These are phyloP conservation scores for Dolomedes plantarius DNA, from an alignment of 2,888 invertebrate species.

Conservation along the genomic window DNA sequence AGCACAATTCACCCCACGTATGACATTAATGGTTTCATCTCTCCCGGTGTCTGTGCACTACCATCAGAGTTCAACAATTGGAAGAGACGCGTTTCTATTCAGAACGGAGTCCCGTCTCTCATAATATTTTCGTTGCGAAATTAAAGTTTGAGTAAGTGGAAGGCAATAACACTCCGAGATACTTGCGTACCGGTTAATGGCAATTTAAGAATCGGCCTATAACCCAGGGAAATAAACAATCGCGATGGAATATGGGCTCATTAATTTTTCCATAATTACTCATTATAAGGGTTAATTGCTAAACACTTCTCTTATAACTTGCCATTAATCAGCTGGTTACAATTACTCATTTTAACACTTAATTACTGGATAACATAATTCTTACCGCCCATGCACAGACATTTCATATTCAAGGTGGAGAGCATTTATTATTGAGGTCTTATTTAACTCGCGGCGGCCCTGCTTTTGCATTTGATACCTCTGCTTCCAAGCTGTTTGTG, in stretches of 20 bases:
- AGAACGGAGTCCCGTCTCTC: background rate
- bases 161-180: too few species aligned
- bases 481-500: too few species aligned
- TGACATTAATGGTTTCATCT: background rate
- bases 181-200: background rate
- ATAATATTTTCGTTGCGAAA: background rate
- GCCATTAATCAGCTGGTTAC: background rate
- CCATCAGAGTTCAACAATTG: background rate
- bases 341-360: background rate
- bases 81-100: background rate
- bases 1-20: background rate
- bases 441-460: too few species aligned
- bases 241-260: background rate
- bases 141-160: background rate
- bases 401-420: background rate
- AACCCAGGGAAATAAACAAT: background rate
- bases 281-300: background rate
- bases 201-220: background rate
- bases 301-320: background rate
- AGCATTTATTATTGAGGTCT: too few species aligned
- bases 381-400: background rate
- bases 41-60: background rate
- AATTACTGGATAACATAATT: background rate
- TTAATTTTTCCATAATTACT: background rate
- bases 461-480: too few species aligned